Conservation (phyloP, 64 coral and sea anemone genomes). For the Astreopora myriophthalma region DNA sequence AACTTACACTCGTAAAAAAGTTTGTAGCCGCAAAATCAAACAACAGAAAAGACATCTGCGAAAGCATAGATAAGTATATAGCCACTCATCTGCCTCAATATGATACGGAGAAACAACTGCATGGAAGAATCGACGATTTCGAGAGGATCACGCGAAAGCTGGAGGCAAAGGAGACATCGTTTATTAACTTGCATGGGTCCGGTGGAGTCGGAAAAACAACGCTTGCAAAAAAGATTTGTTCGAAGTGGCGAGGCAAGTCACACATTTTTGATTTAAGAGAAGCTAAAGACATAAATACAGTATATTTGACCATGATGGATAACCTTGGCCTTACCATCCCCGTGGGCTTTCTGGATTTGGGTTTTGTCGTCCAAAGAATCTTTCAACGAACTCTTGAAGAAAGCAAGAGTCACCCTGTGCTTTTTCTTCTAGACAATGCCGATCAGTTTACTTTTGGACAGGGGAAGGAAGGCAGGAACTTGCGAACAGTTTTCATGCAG, state of each 20-base stretch:
- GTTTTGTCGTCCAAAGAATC: neutral
- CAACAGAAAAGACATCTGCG: neutral
- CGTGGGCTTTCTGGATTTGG: neutral
- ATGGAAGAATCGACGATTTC: neutral
- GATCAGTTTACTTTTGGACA: neutral
- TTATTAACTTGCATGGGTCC: constrained; percentile 5
- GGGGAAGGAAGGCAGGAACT: neutral
- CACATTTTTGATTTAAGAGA: constrained; percentile 13
- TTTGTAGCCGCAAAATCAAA: neutral
- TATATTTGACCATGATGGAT: neutral
- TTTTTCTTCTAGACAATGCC: constrained; percentile 12
- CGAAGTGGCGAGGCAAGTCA: neutral
- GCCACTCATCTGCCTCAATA: neutral
- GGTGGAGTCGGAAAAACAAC: constrained; percentile 14
- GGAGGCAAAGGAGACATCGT: too few species aligned
- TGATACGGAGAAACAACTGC: neutral
- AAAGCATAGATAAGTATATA: neutral
- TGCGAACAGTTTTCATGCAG: neutral
- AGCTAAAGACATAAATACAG: neutral
- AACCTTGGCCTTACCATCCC: neutral
- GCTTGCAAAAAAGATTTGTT: neutral
- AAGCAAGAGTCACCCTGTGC: neutral
- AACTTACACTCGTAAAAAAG: neutral
- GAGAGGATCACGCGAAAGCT: neutral
- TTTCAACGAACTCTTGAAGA: neutral